Percentiles rank a stretch among this genome's conserved stretches.
Conservation (phyloP, 2,888 invertebrate species). For the Oscheius myriophilus region DNA sequence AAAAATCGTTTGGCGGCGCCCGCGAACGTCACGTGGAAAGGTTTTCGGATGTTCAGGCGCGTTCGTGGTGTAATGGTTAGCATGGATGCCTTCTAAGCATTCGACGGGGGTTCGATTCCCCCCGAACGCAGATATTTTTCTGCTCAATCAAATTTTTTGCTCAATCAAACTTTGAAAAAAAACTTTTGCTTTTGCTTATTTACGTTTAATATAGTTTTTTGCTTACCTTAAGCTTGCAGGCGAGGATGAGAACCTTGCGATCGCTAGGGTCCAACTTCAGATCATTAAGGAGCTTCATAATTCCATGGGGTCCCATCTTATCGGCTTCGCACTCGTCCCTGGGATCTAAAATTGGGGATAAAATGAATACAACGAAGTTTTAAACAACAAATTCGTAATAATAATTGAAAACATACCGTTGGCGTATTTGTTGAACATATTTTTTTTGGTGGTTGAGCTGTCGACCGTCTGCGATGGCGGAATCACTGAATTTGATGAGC, state of each 20-base stretch:
- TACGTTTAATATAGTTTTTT: too few relatives aligned
- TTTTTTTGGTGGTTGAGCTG: conserved; percentile 17
- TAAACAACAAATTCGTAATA: neutral
- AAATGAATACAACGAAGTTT: neutral
- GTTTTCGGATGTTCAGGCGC: too few relatives aligned
- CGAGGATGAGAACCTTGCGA: conserved; percentile 91
- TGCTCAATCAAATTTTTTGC: too few relatives aligned
- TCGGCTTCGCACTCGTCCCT: conserved; percentile 71
- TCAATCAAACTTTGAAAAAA: too few relatives aligned
- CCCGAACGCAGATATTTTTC: conserved; percentile 45
- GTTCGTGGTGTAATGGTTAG: conserved; percentile 52
- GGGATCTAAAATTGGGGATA: conserved; percentile 26
- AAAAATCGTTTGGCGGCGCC: too few relatives aligned
- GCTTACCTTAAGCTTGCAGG: conserved; percentile 92
- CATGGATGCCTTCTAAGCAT: conserved; percentile 58
- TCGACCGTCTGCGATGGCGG: too few relatives aligned
- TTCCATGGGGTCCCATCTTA: conserved; percentile 94
- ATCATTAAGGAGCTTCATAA: conserved; percentile 92
- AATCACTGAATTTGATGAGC: too few relatives aligned
- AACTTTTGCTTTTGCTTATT: too few relatives aligned
- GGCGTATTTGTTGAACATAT: conserved; percentile 55
- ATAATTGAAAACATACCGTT: conserved; percentile 39
- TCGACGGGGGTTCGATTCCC: conserved; percentile 56
- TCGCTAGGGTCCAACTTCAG: conserved; percentile 90
- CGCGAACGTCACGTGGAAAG: too few relatives aligned